phyloP scores from a whole-genome alignment of 2,797 vertebrate species.

The Sylvia borin region DNA sequence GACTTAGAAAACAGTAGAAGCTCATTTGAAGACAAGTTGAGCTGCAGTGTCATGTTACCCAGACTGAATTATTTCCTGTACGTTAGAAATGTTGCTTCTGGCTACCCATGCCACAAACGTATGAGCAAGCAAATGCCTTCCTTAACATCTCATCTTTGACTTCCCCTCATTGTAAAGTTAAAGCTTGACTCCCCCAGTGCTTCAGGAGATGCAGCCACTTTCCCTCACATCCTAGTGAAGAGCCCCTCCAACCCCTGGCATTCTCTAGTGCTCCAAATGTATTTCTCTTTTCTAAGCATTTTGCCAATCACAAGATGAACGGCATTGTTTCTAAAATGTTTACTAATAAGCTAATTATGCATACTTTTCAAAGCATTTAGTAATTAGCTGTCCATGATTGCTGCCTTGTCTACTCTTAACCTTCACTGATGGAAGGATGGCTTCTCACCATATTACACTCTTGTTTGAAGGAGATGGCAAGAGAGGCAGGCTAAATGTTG shows the following conservation, averaged over 20 bases:
- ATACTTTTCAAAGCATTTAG: constrained; percentile 46
- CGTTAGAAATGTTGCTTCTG: constrained; percentile 21
- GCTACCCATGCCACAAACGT: constrained; percentile 4
- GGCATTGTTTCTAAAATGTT: constrained; percentile 47
- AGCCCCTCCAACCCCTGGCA: neutral
- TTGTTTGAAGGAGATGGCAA: neutral
- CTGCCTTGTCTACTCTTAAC: constrained; percentile 68
- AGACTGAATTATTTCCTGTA: constrained; percentile 57
- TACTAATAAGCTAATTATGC: constrained; percentile 47
- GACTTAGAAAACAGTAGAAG: neutral
- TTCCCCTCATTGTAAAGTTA: neutral
- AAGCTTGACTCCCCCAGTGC: neutral
- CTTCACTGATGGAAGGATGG: neutral
- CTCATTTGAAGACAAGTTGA: neutral
- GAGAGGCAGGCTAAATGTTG: neutral
- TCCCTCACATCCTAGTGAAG: neutral
- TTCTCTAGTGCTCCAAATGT: neutral
- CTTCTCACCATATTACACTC: neutral
- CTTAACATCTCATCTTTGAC: constrained; percentile 35
- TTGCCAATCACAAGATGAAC: constrained; percentile 50
- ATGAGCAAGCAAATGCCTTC: constrained; percentile 53
- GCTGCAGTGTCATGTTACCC: constrained; percentile 33
- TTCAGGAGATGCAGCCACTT: neutral
- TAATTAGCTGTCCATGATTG: constrained; percentile 56
- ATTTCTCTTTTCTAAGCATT: constrained; percentile 43